Conservation (phyloP, 1,140 invertebrate species). For the Pseudomyrmex cubaensis region DNA sequence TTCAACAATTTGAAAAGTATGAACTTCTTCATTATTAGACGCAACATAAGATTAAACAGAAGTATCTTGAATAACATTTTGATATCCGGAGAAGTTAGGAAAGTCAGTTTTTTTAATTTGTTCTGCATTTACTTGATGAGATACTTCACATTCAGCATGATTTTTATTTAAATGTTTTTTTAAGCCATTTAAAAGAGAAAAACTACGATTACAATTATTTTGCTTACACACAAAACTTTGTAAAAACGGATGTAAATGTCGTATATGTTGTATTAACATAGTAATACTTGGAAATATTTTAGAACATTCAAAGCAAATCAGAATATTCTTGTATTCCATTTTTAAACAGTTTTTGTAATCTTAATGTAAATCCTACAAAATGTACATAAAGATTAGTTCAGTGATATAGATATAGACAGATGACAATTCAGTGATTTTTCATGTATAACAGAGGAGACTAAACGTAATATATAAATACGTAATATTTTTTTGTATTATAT, state of each 20-base stretch:
- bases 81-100: background rate
- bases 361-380: too few relatives aligned
- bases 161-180: constrained; percentile 25
- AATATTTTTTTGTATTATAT: too few relatives aligned
- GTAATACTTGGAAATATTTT: background rate
- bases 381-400: too few relatives aligned
- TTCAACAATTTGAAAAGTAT: background rate
- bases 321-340: background rate
- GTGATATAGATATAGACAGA: too few relatives aligned
- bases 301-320: constrained; percentile 2
- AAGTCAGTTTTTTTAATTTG: background rate
- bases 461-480: too few relatives aligned
- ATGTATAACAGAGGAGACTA: too few relatives aligned
- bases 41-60: background rate
- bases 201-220: background rate
- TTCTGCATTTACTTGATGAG: background rate
- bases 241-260: background rate
- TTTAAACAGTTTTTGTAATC: too few relatives aligned
- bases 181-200: constrained; percentile 2
- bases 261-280: background rate
- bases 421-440: too few relatives aligned
- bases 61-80: background rate
- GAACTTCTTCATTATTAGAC: too few relatives aligned
- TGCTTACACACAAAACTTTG: background rate
- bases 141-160: background rate